Evolutionary conservation across 2,888 invertebrate species (phyloP).

Genomic region (Sesamia inferens): DNA sequence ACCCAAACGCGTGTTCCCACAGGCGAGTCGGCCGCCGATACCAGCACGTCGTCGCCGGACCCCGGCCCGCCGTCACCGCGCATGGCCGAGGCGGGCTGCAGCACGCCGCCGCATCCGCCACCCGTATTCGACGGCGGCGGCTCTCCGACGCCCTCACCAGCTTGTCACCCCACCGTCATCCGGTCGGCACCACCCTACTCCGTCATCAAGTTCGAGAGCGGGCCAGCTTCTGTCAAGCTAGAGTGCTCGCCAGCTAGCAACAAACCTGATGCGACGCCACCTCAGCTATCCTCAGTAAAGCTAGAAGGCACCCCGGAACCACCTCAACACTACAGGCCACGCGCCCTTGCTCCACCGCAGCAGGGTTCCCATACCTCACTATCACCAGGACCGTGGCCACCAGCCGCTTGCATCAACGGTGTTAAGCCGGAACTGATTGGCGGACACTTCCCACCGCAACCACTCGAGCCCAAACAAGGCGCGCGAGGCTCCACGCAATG

Average conservation of each 20-base stretch:
- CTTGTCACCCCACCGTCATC: slow-evolving; percentile 89
- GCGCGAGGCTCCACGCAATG: slow-evolving; percentile 83
- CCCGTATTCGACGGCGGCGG: slow-evolving; percentile 88
- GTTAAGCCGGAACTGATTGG: slow-evolving; percentile 96
- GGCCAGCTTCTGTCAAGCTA: slow-evolving; percentile 77
- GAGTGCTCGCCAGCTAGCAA: slow-evolving; percentile 77
- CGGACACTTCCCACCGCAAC: slow-evolving; percentile 88
- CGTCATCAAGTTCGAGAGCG: slow-evolving; percentile 91
- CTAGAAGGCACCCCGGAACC: slow-evolving; percentile 80
- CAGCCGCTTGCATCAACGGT: slow-evolving; percentile 93
- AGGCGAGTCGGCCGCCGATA: slow-evolving; percentile 98
- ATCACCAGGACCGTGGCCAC: slow-evolving; percentile 89
- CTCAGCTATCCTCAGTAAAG: slow-evolving; percentile 87
- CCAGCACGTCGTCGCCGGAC: slow-evolving; percentile 97
- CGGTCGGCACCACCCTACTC: slow-evolving; percentile 90
- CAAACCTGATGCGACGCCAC: slow-evolving; percentile 77
- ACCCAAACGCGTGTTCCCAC: slow-evolving; percentile 82
- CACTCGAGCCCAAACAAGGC: slow-evolving; percentile 82
- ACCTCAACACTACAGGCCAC: slow-evolving; percentile 81
- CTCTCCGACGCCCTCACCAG: slow-evolving; percentile 83
- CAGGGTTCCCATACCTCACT: slow-evolving; percentile 81
- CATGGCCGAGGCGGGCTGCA: slow-evolving; percentile 92
- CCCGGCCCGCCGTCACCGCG: slow-evolving; percentile 96
- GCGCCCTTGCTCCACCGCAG: slow-evolving; percentile 84
- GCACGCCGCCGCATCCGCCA: slow-evolving; percentile 90